Evolutionary conservation across 2,888 invertebrate genomes (phyloP).

Genomic region (Strigamia transsilvanica): DNA sequence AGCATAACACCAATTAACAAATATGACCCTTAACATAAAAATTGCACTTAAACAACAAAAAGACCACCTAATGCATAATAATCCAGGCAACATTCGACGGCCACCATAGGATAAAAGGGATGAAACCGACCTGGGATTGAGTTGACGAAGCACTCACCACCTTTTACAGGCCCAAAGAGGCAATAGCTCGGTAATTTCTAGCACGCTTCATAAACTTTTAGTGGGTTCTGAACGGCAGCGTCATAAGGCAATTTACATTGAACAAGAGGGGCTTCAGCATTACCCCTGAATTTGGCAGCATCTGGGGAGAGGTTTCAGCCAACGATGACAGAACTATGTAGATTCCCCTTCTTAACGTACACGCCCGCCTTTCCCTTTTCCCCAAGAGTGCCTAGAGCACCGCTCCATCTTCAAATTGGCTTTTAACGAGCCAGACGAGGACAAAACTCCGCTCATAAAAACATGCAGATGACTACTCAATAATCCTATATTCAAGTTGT

Average conservation of each 20-base stretch:
- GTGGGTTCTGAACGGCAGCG: conserved; percentile 48
- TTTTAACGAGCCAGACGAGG: conserved; percentile 49
- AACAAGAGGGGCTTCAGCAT: conserved; percentile 38
- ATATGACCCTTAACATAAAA: conserved; percentile 45
- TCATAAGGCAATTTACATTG: conserved; percentile 49
- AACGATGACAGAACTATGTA: conserved; percentile 47
- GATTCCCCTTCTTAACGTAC: conserved; percentile 43
- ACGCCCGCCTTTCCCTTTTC: conserved; percentile 41
- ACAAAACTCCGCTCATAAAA: conserved; percentile 36
- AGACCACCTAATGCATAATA: conserved; percentile 40
- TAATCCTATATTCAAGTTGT: conserved; percentile 1
- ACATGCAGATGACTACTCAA: conserved; percentile 35
- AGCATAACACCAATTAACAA: conserved; percentile 34
- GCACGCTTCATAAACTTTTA: conserved; percentile 49
- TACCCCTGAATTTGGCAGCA: conserved; percentile 46
- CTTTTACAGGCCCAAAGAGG: conserved; percentile 49
- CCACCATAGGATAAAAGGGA: conserved; percentile 16
- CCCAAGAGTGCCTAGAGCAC: conserved; percentile 41
- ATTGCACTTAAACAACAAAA: conserved; percentile 10
- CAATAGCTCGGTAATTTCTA: conserved; percentile 43
- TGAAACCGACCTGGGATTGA: conserved; percentile 45
- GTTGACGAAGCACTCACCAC: conserved; percentile 48
- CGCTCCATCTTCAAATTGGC: conserved; percentile 48
- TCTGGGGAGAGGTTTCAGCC: conserved; percentile 49
- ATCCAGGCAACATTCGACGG: conserved; percentile 7